phyloP scores from a whole-genome alignment of 2,797 vertebrate genomes.

The Mus caroli region DNA sequence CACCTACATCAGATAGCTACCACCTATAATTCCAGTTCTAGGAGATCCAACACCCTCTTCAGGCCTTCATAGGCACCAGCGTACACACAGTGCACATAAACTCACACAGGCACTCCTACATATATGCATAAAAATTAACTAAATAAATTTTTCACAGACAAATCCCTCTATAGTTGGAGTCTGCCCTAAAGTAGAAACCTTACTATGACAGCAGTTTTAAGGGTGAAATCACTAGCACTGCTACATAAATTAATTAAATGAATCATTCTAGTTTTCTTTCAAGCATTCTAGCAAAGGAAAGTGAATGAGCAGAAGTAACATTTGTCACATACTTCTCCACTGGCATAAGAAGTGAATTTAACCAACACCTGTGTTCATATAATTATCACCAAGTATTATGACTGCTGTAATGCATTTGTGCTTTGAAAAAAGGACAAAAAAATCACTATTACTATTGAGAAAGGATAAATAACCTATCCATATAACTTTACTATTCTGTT shows the following conservation, averaged over 20 bases:
- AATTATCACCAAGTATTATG: background rate
- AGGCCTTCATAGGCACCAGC: background rate
- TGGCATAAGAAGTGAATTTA: background rate
- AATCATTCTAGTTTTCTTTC: constrained; percentile 33
- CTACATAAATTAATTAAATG: background rate
- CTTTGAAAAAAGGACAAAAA: constrained; percentile 39
- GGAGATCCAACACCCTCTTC: background rate
- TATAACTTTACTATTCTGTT: background rate
- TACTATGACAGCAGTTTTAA: background rate
- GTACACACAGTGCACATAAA: background rate
- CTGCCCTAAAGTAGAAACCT: background rate
- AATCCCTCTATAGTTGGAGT: background rate
- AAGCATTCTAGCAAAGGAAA: constrained; percentile 5
- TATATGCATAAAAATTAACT: background rate
- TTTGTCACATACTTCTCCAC: background rate
- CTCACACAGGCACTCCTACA: background rate
- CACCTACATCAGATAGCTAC: background rate
- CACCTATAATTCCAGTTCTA: background rate
- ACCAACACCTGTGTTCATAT: background rate
- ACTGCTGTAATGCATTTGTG: background rate
- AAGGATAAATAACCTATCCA: background rate
- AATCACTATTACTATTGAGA: background rate
- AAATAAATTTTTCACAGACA: background rate
- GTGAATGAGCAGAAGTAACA: background rate
- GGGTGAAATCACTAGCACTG: background rate